Conservation (phyloP, 2,888 invertebrate genomes). For the Epirrhoe tristata region DNA sequence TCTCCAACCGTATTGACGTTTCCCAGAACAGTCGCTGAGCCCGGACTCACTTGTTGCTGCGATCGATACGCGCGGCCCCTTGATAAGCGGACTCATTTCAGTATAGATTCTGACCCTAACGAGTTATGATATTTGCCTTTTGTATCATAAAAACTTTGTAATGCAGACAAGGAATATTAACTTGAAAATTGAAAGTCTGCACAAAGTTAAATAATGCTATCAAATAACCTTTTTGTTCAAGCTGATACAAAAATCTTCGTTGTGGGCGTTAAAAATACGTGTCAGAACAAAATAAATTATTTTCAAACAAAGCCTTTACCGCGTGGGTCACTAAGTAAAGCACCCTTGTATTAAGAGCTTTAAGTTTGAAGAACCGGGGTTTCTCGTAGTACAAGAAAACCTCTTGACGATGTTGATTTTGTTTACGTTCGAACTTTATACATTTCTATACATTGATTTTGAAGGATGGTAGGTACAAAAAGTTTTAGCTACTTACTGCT, state of each 20-base stretch:
- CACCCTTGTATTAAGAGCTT: constrained; percentile 53
- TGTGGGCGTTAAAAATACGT: not conserved
- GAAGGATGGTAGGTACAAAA: not conserved
- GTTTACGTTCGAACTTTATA: constrained; percentile 8
- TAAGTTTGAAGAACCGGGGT: constrained; percentile 46
- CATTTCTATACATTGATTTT: not conserved
- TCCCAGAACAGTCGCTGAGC: constrained; percentile 28
- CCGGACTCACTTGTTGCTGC: constrained; percentile 67
- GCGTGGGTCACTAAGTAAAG: constrained; percentile 50
- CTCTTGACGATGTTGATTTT: constrained; percentile 38
- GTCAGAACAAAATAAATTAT: constrained; percentile 7
- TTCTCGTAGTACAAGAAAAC: constrained; percentile 44
- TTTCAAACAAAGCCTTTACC: constrained; percentile 15
- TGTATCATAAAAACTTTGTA: constrained; percentile 25
- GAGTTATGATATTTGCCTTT: constrained; percentile 32
- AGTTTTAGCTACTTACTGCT: not conserved
- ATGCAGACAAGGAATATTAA: constrained; percentile 2
- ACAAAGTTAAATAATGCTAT: constrained; percentile 8
- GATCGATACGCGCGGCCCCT: constrained; percentile 64
- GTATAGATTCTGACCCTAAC: constrained; percentile 50
- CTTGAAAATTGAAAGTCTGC: not conserved
- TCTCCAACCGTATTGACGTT: constrained; percentile 31
- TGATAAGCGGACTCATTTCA: constrained; percentile 63
- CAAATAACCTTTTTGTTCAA: not conserved
- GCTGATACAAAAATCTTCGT: not conserved